phyloP scores from a whole-genome alignment of 2,113 vertebrate species.

The Aplodontia rufa region DNA sequence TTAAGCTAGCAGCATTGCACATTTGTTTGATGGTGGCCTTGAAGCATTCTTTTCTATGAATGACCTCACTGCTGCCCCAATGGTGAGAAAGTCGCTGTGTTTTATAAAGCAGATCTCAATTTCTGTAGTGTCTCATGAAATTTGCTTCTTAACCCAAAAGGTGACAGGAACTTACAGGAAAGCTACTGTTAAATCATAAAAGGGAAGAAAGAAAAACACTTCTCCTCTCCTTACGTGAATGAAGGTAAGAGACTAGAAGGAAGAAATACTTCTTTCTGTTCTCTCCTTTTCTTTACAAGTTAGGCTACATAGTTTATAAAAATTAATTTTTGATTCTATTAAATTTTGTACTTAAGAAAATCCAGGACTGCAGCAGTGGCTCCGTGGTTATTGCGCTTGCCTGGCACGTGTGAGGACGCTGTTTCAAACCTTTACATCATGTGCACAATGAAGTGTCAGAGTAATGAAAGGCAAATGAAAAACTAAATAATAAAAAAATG shows the following conservation, averaged over 20 bases:
- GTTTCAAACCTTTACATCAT: no score
- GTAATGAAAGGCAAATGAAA: no score
- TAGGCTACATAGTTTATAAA: not conserved
- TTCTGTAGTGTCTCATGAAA: not conserved
- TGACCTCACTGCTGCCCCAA: not conserved
- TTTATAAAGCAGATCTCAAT: not conserved
- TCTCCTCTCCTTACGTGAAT: not conserved
- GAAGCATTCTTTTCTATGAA: constrained; percentile 14
- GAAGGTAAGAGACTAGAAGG: not conserved
- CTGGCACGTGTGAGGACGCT: no score
- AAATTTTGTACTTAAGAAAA: not conserved
- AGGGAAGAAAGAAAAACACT: not conserved
- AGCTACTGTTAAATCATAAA: not conserved
- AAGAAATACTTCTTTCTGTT: not conserved
- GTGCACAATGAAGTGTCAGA: no score
- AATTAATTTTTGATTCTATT: not conserved
- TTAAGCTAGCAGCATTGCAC: not conserved
- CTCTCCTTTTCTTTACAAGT: not conserved
- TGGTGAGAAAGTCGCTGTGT: not conserved
- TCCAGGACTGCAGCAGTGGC: no score
- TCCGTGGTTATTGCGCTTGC: no score
- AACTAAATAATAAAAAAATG: no score
- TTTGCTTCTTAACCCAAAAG: constrained; percentile 34
- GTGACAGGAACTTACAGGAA: not conserved
- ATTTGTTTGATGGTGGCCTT: not conserved